These are phyloP conservation scores for Vireo altiloquus DNA, from an alignment of 2,113 vertebrate genomes.

Conservation along the genomic window DNA sequence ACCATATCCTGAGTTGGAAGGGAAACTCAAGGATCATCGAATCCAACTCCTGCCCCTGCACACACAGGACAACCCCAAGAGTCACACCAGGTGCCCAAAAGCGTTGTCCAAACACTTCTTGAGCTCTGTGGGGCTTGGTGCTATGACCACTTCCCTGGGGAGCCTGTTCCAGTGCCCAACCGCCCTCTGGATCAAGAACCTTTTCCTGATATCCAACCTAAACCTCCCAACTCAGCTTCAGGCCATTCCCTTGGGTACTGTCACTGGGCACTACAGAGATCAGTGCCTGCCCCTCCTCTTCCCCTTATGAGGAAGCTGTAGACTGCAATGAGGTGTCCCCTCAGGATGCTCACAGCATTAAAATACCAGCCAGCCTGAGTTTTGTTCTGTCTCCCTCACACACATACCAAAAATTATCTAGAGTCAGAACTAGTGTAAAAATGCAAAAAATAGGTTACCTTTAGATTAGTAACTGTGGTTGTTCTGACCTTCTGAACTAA, in stretches of 20 bases:
- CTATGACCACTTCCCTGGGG: background rate
- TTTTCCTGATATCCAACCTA: background rate
- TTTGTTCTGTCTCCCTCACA: background rate
- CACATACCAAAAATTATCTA: background rate
- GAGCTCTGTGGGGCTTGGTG: background rate
- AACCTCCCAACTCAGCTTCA: background rate
- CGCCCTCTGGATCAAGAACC: background rate
- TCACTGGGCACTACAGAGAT: background rate
- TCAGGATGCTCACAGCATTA: background rate
- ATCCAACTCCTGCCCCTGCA: background rate
- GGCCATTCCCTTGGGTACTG: background rate
- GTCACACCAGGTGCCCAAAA: background rate
- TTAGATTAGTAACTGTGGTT: background rate
- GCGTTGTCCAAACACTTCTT: background rate
- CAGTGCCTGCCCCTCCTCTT: background rate
- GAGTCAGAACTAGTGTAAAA: background rate
- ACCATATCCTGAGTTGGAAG: background rate
- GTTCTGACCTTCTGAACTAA: background rate
- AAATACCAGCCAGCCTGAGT: background rate
- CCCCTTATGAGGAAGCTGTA: rapidly evolving
- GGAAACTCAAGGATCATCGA: background rate
- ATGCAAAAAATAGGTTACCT: background rate
- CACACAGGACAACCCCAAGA: background rate
- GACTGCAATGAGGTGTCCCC: background rate
- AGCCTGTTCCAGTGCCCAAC: background rate